Percentiles rank a stretch among this genome's conserved stretches.
These are phyloP conservation scores for Corythornis vintsioides DNA, from an alignment of 2,113 vertebrate genomes.

Conservation along the genomic window DNA sequence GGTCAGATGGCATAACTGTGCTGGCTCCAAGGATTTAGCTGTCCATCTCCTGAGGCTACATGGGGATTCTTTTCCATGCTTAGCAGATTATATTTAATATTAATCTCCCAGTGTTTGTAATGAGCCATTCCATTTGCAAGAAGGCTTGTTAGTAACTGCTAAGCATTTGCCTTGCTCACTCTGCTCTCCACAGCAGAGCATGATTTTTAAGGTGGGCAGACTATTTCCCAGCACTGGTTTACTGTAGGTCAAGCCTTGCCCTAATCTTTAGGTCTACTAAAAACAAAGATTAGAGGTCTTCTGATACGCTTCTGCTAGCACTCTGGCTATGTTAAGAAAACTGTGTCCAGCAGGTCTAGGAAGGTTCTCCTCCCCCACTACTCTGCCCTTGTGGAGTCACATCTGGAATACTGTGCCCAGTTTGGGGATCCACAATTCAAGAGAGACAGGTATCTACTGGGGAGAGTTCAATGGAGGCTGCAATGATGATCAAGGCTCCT, in stretches of 20 bases:
- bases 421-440: too few species aligned
- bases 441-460: too few species aligned
- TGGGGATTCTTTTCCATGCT: slow-evolving; percentile 7
- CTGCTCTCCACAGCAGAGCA: background rate
- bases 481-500: too few species aligned
- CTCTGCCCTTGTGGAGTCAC: too few species aligned
- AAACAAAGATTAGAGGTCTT: background rate
- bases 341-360: too few species aligned
- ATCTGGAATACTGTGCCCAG: too few species aligned
- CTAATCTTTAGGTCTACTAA: background rate
- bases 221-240: background rate
- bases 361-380: too few species aligned
- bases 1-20: background rate
- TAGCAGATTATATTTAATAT: slow-evolving; percentile 35
- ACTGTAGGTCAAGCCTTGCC: background rate
- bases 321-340: too few species aligned
- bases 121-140: slow-evolving; percentile 2
- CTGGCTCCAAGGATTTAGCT: background rate
- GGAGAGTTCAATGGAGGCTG: too few species aligned
- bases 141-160: background rate
- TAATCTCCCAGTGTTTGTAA: slow-evolving; percentile 26
- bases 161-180: background rate
- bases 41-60: slow-evolving; percentile 19
- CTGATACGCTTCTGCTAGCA: background rate
- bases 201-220: background rate